A percentile compares a stretch with the other conserved stretches of the same genome.
phyloP scores from a whole-genome alignment of 1,140 invertebrate genomes.

The Papilio dardanus region DNA sequence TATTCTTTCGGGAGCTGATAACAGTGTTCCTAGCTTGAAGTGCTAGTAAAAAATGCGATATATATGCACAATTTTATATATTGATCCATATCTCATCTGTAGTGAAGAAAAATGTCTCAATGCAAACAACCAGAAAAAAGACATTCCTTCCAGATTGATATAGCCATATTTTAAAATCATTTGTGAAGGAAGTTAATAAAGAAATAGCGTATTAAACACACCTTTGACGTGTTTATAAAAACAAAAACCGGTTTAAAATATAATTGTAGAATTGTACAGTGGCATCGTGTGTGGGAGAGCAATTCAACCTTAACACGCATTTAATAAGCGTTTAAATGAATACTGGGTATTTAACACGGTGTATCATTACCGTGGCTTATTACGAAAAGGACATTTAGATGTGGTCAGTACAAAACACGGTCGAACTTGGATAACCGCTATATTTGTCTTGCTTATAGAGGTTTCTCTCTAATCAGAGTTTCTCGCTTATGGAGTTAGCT shows the following conservation, averaged over 20 bases:
- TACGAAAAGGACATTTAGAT: not conserved
- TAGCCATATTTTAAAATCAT: no score
- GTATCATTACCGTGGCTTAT: not conserved
- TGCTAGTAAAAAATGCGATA: no score
- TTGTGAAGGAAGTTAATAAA: not conserved
- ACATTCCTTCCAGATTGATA: no score
- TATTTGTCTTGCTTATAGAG: no score
- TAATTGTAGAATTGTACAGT: conserved; percentile 14
- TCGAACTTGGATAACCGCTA: no score
- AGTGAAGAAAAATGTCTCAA: not conserved
- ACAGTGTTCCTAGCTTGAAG: no score
- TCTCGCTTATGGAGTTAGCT: no score
- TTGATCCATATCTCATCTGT: not conserved
- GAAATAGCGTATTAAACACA: not conserved
- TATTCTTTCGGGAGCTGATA: not conserved
- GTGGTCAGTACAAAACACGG: not conserved
- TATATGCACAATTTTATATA: no score
- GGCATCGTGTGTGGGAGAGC: conserved; percentile 21
- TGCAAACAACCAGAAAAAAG: not conserved
- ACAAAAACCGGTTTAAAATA: conserved; percentile 28
- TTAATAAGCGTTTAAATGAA: conserved; percentile 19
- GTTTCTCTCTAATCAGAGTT: no score
- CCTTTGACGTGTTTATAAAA: not conserved
- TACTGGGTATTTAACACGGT: conserved; percentile 16
- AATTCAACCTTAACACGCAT: conserved; percentile 24